Conservation (phyloP, 2,888 invertebrate species). For the Drosophila quinaria region DNA sequence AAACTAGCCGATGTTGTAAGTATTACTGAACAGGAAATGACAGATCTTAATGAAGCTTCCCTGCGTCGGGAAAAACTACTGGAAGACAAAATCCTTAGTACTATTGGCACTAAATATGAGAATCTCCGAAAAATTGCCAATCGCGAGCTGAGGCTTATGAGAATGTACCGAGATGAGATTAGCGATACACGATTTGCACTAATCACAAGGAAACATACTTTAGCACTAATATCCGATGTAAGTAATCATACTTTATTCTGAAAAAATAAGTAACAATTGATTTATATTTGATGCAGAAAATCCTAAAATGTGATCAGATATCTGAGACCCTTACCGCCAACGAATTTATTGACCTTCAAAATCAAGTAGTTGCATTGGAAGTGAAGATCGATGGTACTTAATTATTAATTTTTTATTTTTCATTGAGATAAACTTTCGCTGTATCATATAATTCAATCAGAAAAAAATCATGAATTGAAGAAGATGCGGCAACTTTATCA, state of each 20-base stretch:
- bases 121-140: constrained; percentile 17
- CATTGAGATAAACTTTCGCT: too few species aligned
- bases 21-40: not conserved
- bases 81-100: constrained; percentile 6
- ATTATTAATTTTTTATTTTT: not conserved
- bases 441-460: constrained; percentile 43
- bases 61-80: constrained; percentile 4
- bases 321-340: constrained; percentile 74
- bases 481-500: constrained; percentile 67
- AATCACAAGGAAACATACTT: constrained; percentile 71
- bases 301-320: constrained; percentile 72
- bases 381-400: constrained; percentile 83
- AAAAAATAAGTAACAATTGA: too few species aligned
- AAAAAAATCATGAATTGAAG: constrained; percentile 76
- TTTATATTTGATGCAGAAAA: constrained; percentile 59
- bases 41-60: constrained; percentile 10
- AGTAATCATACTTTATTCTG: constrained; percentile 11
- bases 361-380: constrained; percentile 72
- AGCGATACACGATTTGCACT: constrained; percentile 68
- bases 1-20: not conserved
- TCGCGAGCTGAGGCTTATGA: constrained; percentile 49
- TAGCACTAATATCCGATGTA: constrained; percentile 65
- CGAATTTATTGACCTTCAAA: constrained; percentile 77
- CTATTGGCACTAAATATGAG: constrained; percentile 24
- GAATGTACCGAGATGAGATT: constrained; percentile 69